A percentile compares a stretch with the other conserved stretches of the same genome.
Conservation (phyloP, 2,888 invertebrate genomes). For the Synanthedon formicaeformis region DNA sequence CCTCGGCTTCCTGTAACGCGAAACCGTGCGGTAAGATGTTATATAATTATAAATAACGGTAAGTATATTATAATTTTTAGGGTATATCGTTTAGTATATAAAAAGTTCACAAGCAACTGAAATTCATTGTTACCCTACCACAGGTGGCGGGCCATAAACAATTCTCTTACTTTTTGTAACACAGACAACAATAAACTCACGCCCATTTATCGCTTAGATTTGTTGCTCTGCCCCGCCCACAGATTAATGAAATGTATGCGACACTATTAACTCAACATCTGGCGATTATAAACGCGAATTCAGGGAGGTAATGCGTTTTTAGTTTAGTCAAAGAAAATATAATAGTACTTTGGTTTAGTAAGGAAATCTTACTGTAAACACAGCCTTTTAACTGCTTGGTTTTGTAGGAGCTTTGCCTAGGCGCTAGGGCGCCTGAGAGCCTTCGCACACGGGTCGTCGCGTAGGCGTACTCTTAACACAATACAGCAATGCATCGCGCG, state of each 20-base stretch:
- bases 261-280: background rate
- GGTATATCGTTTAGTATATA: background rate
- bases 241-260: background rate
- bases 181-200: background rate
- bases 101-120: background rate
- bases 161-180: background rate
- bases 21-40: too few relatives aligned
- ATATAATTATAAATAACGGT: too few relatives aligned
- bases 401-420: too few relatives aligned
- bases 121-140: constrained; percentile 1
- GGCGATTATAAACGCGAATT: background rate
- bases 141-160: constrained; percentile 2
- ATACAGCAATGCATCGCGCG: too few relatives aligned
- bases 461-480: too few relatives aligned
- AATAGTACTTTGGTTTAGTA: too few relatives aligned
- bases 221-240: background rate
- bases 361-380: too few relatives aligned
- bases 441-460: too few relatives aligned
- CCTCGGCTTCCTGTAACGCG: too few relatives aligned
- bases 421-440: too few relatives aligned
- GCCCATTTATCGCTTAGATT: background rate
- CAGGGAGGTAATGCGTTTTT: background rate
- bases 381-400: too few relatives aligned
- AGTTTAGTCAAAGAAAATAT: background rate
- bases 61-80: too few relatives aligned